phyloP scores from a whole-genome alignment of 2,797 vertebrate genomes.

The Cetoscarus ocellatus region DNA sequence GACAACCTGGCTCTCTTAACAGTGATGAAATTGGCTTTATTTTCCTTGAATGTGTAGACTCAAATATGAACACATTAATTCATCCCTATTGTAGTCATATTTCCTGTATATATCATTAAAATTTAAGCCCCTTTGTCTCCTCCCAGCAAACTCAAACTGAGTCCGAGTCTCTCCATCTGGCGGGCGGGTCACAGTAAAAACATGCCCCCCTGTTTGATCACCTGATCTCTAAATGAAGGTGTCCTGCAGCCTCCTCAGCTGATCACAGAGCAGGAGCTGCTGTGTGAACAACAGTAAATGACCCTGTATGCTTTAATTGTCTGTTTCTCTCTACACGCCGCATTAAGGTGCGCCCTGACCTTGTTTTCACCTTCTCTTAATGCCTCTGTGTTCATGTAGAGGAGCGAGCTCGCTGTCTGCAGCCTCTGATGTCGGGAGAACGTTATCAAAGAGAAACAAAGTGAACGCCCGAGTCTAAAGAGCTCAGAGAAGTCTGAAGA shows the following conservation, averaged over 20 bases:
- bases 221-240: slow-evolving; percentile 23
- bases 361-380: slow-evolving; percentile 61
- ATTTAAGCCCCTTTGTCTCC: background rate
- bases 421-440: slow-evolving; percentile 41
- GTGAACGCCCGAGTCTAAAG: slow-evolving; percentile 18
- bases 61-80: too few species aligned
- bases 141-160: slow-evolving; percentile 3
- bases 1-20: too few species aligned
- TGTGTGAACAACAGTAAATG: slow-evolving; percentile 45
- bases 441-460: slow-evolving; percentile 36
- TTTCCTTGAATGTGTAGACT: too few species aligned
- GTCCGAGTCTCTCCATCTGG: slow-evolving; percentile 7
- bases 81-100: too few species aligned
- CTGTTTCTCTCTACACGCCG: slow-evolving; percentile 30
- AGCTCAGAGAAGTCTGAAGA: background rate
- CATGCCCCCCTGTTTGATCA: slow-evolving; percentile 42
- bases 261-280: slow-evolving; percentile 51
- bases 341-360: slow-evolving; percentile 56
- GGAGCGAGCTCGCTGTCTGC: slow-evolving; percentile 20
- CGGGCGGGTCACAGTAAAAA: slow-evolving; percentile 24
- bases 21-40: too few species aligned
- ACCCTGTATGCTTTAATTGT: slow-evolving; percentile 57
- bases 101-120: too few species aligned
- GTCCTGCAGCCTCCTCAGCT: slow-evolving; percentile 12
- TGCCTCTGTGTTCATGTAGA: slow-evolving; percentile 26